Evolutionary conservation across 2,113 vertebrate genomes (phyloP).

Genomic region (Crotalus tigris): DNA sequence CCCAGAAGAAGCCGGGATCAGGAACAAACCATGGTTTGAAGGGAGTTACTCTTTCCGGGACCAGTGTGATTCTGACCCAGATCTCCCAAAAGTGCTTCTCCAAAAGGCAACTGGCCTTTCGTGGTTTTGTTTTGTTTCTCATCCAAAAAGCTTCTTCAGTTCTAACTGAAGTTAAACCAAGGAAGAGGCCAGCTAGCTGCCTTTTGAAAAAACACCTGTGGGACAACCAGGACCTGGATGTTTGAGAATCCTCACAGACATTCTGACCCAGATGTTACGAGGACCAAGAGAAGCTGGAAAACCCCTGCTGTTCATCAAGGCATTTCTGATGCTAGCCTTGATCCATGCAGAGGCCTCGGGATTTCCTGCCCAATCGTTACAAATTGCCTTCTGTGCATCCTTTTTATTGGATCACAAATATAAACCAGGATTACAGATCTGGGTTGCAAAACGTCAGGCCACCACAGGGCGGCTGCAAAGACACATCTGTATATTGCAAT

Average conservation of each 20-base stretch:
- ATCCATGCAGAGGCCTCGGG: background rate
- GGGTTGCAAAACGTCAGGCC: background rate
- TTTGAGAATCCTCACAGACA: background rate
- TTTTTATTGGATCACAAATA: background rate
- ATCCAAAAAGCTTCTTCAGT: too few relatives aligned
- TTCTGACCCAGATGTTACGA: background rate
- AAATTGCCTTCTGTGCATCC: too few relatives aligned
- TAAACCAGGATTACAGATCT: background rate
- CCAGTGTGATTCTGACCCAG: background rate
- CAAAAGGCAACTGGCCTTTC: background rate
- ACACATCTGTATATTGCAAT: background rate
- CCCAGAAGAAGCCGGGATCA: background rate
- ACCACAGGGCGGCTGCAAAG: background rate
- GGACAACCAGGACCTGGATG: too few relatives aligned
- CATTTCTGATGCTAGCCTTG: background rate
- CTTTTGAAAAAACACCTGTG: too few relatives aligned
- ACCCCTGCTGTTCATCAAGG: too few relatives aligned
- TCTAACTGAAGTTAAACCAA: too few relatives aligned
- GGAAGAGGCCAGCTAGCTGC: too few relatives aligned
- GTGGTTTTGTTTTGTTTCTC: too few relatives aligned
- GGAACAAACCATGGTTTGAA: too few relatives aligned
- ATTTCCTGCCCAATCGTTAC: background rate
- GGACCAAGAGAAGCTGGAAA: background rate
- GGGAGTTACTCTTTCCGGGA: background rate
- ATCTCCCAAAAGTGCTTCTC: background rate